Evolutionary conservation across 2,888 invertebrate genomes (phyloP), one percentile per base, ranked within the genome.

Genomic region (Diaphora mendica): DNA sequence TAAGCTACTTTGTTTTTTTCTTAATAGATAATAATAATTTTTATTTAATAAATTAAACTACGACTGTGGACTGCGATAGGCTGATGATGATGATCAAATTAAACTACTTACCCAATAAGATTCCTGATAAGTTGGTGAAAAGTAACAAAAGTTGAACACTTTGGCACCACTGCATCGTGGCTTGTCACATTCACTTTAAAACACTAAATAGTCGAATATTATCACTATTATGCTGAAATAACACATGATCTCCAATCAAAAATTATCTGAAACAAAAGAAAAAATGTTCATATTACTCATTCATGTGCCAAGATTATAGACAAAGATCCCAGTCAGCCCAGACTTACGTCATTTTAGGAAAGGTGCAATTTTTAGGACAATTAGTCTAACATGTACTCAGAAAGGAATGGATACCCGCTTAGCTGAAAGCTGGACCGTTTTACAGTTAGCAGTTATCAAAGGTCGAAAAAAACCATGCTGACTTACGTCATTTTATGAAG

Each of bases 201-300:
- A 76, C 76, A 79, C 74, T 70, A 79, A 82, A 81, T 86, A 88
- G 85, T 92, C 90, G 78, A 92, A 94, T 87, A 92, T 92, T 77
- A 94, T 91, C 88, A 93, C 89, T 89, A 92, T 91, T 86, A 92
- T 89, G 83, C 91, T 93, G 84, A 92, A 92, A 87, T 91, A 91
- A 86, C 92, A 93, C 93, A 94, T 91, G 74, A 78, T 71, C 79
- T 84, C 76, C 75, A 33, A 72, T 71, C 72, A 72, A 74, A 71
- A 72, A 44, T 15, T 71, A 86, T 82, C 93, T 93, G 92, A 23
- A 91, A 92, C 83, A 74, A 89, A 77, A 86, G 90, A 77, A 71
- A 72, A 71, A 72, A 33, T 55, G 20, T 48, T 70, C 15, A 17
- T 23, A 55, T 55, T n/a, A 55, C n/a, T 51, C 23, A 55, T 55